Evolutionary conservation across 2,888 invertebrate species (phyloP).

Genomic region (Clunio marinus): DNA sequence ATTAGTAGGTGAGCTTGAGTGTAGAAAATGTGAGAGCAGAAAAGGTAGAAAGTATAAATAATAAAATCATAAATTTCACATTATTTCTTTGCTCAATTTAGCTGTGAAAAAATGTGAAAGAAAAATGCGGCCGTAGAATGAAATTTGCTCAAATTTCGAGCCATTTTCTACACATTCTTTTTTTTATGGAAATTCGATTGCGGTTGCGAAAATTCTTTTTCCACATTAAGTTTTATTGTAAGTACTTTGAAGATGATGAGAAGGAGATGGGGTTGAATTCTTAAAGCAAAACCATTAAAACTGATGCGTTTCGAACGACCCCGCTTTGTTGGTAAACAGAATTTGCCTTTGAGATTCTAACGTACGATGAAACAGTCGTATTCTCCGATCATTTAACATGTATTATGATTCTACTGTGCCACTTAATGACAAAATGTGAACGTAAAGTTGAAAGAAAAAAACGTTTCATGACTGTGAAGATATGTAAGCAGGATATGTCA

Average conservation of each 20-base stretch:
- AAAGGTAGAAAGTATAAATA: slow-evolving; percentile 33
- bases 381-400: slow-evolving; percentile 27
- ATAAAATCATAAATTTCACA: slow-evolving; percentile 35
- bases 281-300: slow-evolving; percentile 13
- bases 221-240: slow-evolving; percentile 31
- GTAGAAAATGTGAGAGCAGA: neutral
- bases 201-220: slow-evolving; percentile 19
- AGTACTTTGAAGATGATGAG: slow-evolving; percentile 2
- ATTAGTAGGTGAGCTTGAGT: neutral
- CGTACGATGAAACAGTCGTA: too few relatives aligned
- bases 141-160: neutral
- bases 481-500: too few relatives aligned
- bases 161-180: neutral
- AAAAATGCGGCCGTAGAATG: neutral
- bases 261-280: neutral
- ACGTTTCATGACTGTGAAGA: too few relatives aligned
- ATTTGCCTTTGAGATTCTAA: too few relatives aligned
- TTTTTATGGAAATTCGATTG: slow-evolving; percentile 38
- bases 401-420: neutral
- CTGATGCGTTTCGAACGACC: slow-evolving; percentile 6
- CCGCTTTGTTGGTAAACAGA: slow-evolving; percentile 26
- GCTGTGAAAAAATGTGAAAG: neutral
- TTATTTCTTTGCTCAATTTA: neutral
- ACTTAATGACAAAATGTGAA: too few relatives aligned
- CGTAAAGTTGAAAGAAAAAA: too few relatives aligned